These are phyloP conservation scores for Epinephelus moara DNA, from an alignment of 2,113 vertebrate species.

Conservation along the genomic window DNA sequence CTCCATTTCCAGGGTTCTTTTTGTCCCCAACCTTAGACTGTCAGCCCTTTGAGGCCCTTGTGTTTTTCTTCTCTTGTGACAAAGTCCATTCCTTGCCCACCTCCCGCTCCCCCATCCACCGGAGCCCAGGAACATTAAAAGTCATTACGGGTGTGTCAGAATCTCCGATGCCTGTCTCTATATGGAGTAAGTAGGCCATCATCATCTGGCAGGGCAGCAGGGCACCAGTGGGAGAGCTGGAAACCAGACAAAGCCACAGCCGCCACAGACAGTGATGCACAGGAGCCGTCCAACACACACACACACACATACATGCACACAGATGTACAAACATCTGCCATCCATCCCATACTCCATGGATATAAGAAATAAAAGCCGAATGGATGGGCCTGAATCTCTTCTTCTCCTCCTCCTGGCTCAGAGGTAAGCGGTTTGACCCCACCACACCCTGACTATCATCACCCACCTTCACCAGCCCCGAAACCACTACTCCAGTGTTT, in stretches of 20 bases:
- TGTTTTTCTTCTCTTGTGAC: slow-evolving; percentile 57
- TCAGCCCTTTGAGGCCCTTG: slow-evolving; percentile 22
- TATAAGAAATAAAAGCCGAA: background rate
- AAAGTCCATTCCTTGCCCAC: slow-evolving; percentile 27
- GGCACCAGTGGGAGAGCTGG: slow-evolving; percentile 46
- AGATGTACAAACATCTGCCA: slow-evolving; percentile 64
- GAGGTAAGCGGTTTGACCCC: slow-evolving; percentile 65
- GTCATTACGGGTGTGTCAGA: slow-evolving; percentile 45
- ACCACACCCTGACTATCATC: slow-evolving; percentile 64
- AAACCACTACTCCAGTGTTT: slow-evolving; percentile 44
- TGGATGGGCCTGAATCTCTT: slow-evolving; percentile 32
- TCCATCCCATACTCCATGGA: slow-evolving; percentile 39
- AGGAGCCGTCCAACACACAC: slow-evolving; percentile 26
- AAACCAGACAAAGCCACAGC: slow-evolving; percentile 58
- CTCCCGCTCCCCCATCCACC: background rate
- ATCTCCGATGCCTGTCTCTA: slow-evolving; percentile 53
- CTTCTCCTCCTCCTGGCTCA: slow-evolving; percentile 37
- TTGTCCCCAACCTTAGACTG: slow-evolving; percentile 1
- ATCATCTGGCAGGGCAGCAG: slow-evolving; percentile 47
- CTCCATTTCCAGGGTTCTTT: slow-evolving; percentile 20
- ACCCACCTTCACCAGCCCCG: slow-evolving; percentile 55
- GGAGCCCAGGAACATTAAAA: slow-evolving; percentile 31
- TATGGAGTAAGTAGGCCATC: slow-evolving; percentile 64
- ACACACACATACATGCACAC: slow-evolving; percentile 20
- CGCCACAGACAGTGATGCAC: slow-evolving; percentile 48